phyloP scores from a whole-genome alignment of 2,113 vertebrate genomes.

The Panurus biarmicus region DNA sequence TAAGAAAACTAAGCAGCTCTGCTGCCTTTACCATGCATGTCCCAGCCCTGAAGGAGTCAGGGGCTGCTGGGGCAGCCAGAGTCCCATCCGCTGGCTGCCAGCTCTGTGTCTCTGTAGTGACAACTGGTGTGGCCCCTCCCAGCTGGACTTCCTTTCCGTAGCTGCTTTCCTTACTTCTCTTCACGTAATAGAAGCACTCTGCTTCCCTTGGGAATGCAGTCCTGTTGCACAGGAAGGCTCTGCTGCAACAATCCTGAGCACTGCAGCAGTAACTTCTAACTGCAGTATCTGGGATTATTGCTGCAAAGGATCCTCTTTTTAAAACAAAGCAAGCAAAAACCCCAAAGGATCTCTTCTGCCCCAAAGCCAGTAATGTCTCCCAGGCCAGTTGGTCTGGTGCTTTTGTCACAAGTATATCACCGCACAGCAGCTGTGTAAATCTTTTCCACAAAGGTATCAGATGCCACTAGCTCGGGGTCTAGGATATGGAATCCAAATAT shows the following conservation, averaged over 20 bases:
- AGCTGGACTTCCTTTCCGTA: not conserved
- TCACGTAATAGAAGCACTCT: not conserved
- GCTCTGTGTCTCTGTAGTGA: not conserved
- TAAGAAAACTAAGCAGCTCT: not conserved
- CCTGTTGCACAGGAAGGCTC: not conserved
- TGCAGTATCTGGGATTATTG: not conserved
- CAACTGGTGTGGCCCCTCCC: not conserved
- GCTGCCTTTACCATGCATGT: fast-evolving
- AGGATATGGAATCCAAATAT: not conserved
- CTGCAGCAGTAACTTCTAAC: not conserved
- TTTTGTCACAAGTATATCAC: not conserved
- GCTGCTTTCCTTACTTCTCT: not conserved
- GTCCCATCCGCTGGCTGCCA: not conserved
- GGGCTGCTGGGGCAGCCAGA: not conserved
- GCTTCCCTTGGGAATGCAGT: not conserved
- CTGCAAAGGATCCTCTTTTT: not conserved
- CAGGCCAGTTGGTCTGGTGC: not conserved
- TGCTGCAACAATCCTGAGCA: not conserved
- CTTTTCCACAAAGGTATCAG: not conserved
- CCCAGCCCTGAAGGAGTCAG: not conserved
- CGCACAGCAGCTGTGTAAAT: not conserved
- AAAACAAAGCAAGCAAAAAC: not conserved
- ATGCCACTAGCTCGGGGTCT: not conserved
- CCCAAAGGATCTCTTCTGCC: not conserved
- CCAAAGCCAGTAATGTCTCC: not conserved